Evolutionary conservation across 2,888 invertebrate genomes (phyloP), one percentile per base, ranked within the genome.

Genomic region (Mimachlamys varia): DNA sequence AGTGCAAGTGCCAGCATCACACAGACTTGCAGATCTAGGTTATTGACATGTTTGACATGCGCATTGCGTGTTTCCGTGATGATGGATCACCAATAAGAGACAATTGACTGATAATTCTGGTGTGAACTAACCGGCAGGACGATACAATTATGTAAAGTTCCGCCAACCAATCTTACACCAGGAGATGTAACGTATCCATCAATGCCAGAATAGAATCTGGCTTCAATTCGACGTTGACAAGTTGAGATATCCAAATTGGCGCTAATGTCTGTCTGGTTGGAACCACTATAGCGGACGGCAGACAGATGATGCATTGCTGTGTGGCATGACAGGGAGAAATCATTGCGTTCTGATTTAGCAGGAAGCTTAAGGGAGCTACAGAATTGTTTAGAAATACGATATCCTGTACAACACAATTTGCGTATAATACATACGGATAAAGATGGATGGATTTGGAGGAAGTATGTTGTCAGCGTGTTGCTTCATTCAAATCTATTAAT

Each of bases 341-440:
- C 58, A 58, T 58, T 58, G 58, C 58, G 22, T 1, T 19, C 22
- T 58, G 58, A 19, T 58, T 58, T 58, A 22, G n/a, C 58, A 58
- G 58, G 58, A 58, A 19, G 58, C n/a, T 58, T 58, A 58, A 17
- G 19, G 58, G n/a, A 58, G 58, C 15, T 0, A 19, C 22, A 19
- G 58, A 58, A 58, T 58, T 58, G 58, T 58, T 58, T n/a, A 58
- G 58, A 58, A 58, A 58, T 58, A 58, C 58, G 58, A 58, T 53
- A 53, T 53, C 12, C 19, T 53, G 53, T 53, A 53, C 13, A 53
- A 53, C 58, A 22, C 58, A 58, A 58, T 58, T 2, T 58, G 58
- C 19, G n/a, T 58, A n/a, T 58, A 58, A 58, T 12, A 53, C 15
- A 53, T 19, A 15, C 17, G 15, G 13, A 53, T 2, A 53, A 19